A percentile compares a stretch with the other conserved stretches of the same genome.
Conservation (phyloP, 1,140 invertebrate genomes). For the Drosophila mauritiana region DNA sequence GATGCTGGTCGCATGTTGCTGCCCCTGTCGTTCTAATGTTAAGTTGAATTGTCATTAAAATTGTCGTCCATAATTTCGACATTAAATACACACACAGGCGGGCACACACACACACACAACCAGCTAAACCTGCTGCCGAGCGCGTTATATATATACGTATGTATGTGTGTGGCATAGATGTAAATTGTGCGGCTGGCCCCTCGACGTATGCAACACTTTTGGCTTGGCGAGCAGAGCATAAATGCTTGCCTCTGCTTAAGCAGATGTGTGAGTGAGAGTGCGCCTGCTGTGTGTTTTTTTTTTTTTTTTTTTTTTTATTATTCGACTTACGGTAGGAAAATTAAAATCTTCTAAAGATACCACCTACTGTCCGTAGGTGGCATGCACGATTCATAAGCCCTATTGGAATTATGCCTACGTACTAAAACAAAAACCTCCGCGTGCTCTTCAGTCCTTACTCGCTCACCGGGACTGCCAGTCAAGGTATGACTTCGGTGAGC, state of each 20-base stretch:
- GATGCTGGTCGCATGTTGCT: conserved; percentile 73
- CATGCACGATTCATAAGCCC: no score
- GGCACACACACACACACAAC: conserved; percentile 18
- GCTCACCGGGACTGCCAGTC: no score
- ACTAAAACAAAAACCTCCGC: no score
- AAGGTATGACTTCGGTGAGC: no score
- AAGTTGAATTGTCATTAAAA: conserved; percentile 83
- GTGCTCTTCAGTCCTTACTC: no score
- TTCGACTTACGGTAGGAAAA: no score
- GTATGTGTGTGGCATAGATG: conserved; percentile 33
- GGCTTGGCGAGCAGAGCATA: conserved; percentile 66
- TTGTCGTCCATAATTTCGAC: conserved; percentile 83
- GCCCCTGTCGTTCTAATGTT: conserved; percentile 71
- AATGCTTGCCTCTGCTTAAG: conserved; percentile 63
- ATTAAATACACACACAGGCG: conserved; percentile 75
- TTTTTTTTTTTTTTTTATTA: no score
- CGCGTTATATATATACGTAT: background rate
- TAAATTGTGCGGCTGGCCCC: conserved; percentile 69
- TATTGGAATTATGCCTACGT: no score
- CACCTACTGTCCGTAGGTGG: no score
- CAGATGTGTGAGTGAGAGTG: conserved; percentile 15
- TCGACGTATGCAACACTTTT: conserved; percentile 73
- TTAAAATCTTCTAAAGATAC: no score
- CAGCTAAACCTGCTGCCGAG: conserved; percentile 21
- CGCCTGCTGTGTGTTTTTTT: background rate